Evolutionary conservation across 1,140 invertebrate genomes (phyloP).

Genomic region (Mylabris phalerata): DNA sequence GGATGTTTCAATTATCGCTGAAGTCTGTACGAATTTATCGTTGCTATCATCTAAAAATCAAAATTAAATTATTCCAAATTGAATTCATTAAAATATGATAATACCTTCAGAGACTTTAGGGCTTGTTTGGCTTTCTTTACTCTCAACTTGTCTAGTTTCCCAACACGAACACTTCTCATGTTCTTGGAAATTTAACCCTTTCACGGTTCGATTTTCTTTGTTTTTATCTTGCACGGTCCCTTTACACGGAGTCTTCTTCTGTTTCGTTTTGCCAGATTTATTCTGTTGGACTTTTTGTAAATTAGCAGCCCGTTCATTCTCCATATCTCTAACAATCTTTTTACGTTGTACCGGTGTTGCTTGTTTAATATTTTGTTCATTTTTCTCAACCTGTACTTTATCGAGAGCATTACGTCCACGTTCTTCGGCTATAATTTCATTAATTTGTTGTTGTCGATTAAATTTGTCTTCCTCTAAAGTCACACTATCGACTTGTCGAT

Average conservation of each 20-base stretch:
- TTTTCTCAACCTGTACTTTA: conserved; percentile 35
- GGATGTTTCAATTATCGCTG: not conserved
- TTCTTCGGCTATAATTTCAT: conserved; percentile 38
- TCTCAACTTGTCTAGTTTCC: not conserved
- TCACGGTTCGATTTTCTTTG: not conserved
- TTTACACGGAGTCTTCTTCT: conserved; percentile 9
- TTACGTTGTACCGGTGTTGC: conserved; percentile 38
- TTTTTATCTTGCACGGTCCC: not conserved
- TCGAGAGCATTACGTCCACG: conserved; percentile 42
- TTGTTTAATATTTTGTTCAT: conserved; percentile 27
- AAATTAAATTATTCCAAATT: not conserved
- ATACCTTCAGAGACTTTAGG: not conserved
- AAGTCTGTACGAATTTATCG: conserved; percentile 9
- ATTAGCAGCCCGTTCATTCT: conserved; percentile 45
- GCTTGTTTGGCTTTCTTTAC: not conserved
- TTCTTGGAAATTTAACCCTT: too few relatives aligned
- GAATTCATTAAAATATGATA: not conserved
- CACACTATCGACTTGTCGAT: conserved; percentile 38
- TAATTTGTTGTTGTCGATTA: conserved; percentile 32
- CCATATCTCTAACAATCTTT: conserved; percentile 43
- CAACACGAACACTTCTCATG: too few relatives aligned
- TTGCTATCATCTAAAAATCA: conserved; percentile 10
- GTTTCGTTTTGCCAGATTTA: conserved; percentile 3
- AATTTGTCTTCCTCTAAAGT: conserved; percentile 38
- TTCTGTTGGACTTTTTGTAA: conserved; percentile 34